phyloP scores from a whole-genome alignment of 2,888 invertebrate genomes.

The Pycnomerus fuliginosus region DNA sequence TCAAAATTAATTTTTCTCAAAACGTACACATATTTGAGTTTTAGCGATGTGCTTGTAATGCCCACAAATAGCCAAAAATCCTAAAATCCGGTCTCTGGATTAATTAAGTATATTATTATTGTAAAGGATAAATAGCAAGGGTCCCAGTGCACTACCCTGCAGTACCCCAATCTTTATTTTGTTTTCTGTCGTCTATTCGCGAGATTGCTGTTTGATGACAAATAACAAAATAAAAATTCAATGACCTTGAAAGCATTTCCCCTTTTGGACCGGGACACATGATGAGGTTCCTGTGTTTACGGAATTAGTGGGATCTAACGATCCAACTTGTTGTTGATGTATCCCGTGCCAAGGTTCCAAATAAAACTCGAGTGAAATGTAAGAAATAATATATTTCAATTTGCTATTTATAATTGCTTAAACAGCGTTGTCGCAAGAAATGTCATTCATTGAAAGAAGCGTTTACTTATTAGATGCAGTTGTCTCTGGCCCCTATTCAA shows the following conservation, averaged over 20 bases:
- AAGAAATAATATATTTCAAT: conserved; percentile 4
- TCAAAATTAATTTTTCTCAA: no score
- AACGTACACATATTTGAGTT: no score
- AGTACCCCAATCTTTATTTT: no score
- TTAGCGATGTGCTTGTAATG: no score
- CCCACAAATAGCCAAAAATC: no score
- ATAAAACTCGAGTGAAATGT: not conserved
- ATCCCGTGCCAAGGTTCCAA: no score
- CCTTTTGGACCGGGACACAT: not conserved
- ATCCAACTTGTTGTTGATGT: not conserved
- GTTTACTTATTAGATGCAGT: no score
- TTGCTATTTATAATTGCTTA: conserved; percentile 12
- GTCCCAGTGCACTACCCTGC: no score
- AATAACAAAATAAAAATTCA: not conserved
- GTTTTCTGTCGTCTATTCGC: not conserved
- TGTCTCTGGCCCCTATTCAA: no score
- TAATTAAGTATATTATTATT: no score
- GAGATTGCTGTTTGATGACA: not conserved
- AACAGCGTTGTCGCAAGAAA: conserved; percentile 4
- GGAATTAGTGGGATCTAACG: not conserved
- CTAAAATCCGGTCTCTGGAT: no score
- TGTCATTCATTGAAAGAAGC: conserved; percentile 7
- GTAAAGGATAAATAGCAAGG: no score
- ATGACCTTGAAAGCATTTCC: not conserved
- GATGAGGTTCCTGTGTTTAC: not conserved